phyloP scores from a whole-genome alignment of 2,888 invertebrate genomes.

The Eupithecia tripunctaria region DNA sequence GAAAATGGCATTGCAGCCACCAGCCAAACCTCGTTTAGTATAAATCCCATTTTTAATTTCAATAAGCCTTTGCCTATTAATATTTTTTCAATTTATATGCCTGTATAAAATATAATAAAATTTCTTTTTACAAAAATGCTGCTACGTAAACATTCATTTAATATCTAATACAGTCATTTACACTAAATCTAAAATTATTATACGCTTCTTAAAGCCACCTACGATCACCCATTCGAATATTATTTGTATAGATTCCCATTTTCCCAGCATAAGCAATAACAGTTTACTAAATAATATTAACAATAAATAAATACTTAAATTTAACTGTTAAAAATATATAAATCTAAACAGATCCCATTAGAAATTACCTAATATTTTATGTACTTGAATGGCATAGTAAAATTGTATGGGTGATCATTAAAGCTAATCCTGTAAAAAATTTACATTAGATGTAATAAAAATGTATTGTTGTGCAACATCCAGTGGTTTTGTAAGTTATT shows the following conservation, averaged over 20 bases:
- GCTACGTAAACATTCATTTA: not conserved
- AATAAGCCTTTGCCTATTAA: not conserved
- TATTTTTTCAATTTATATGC: not conserved
- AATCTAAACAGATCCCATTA: conserved; percentile 63
- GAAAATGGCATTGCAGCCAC: not conserved
- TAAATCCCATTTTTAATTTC: not conserved
- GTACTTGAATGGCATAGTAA: conserved; percentile 50
- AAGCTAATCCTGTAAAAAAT: conserved; percentile 76
- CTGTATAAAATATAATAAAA: not conserved
- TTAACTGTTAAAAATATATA: conserved; percentile 55
- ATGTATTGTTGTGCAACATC: conserved; percentile 57
- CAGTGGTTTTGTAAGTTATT: conserved; percentile 69
- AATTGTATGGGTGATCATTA: conserved; percentile 64
- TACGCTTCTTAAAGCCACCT: conserved; percentile 17
- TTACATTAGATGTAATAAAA: conserved; percentile 55
- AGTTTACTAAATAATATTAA: conserved; percentile 43
- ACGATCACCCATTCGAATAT: conserved; percentile 18
- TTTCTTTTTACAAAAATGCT: not conserved
- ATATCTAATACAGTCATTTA: conserved; percentile 22
- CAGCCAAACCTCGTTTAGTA: not conserved
- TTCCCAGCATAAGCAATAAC: conserved; percentile 34
- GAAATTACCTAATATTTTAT: conserved; percentile 71
- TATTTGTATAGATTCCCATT: conserved; percentile 1
- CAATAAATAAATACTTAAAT: conserved; percentile 43
- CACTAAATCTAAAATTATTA: conserved; percentile 29